A percentile compares a stretch with the other conserved stretches of the same genome.
Conservation (phyloP, 1,140 invertebrate species). For the Wasmannia auropunctata region DNA sequence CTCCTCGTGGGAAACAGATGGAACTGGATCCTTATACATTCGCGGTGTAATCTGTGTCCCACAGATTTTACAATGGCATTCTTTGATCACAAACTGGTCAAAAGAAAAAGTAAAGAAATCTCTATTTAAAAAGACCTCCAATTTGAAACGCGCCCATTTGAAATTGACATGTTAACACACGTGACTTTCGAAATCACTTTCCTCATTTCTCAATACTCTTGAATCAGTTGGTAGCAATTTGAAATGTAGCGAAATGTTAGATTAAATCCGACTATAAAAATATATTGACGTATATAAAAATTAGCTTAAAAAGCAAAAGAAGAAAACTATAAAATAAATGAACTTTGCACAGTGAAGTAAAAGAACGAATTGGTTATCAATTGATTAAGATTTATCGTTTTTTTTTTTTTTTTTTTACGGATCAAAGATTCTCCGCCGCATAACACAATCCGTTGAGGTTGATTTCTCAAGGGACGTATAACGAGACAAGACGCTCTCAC, state of each 20-base stretch:
- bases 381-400: neutral
- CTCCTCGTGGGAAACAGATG: slow-evolving; percentile 80
- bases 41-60: slow-evolving; percentile 61
- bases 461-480: slow-evolving; percentile 80
- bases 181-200: neutral
- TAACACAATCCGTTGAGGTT: slow-evolving; percentile 81
- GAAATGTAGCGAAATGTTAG: neutral
- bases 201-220: neutral
- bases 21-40: slow-evolving; percentile 38
- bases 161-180: neutral
- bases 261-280: neutral
- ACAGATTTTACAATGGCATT: slow-evolving; percentile 71
- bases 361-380: neutral
- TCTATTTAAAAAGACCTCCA: neutral
- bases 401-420: neutral
- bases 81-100: slow-evolving; percentile 48
- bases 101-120: neutral
- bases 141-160: neutral
- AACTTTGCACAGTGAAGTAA: neutral
- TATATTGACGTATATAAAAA: neutral
- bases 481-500: slow-evolving; percentile 77
- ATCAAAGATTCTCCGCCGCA: slow-evolving; percentile 69
- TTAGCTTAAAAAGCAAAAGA: neutral
- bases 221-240: neutral
- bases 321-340: neutral